phyloP scores from a whole-genome alignment of 2,113 vertebrate genomes.

The Gadus macrocephalus region DNA sequence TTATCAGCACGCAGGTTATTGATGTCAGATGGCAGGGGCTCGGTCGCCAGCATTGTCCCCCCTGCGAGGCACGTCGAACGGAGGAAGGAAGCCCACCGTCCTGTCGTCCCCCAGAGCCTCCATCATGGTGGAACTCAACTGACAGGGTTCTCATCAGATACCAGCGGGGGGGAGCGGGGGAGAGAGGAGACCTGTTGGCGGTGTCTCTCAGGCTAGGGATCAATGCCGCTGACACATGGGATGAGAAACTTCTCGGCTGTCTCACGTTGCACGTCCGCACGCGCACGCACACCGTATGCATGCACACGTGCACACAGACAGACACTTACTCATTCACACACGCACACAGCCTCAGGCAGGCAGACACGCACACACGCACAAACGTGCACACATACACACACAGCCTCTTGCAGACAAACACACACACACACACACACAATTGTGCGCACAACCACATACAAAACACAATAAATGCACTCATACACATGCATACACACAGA shows the following conservation, averaged over 20 bases:
- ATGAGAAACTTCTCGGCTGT: conserved; percentile 19
- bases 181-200: conserved; percentile 35
- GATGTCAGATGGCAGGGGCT: conserved; percentile 19
- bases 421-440: too few species aligned
- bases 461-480: too few species aligned
- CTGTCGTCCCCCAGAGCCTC: conserved; percentile 36
- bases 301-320: too few species aligned
- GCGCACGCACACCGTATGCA: too few species aligned
- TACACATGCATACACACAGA: not conserved
- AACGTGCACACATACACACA: too few species aligned
- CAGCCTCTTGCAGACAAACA: too few species aligned
- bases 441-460: too few species aligned
- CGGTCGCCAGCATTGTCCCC: conserved; percentile 13
- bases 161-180: conserved; percentile 34
- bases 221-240: conserved; percentile 4
- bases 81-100: conserved; percentile 30
- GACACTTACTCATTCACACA: too few species aligned
- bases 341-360: too few species aligned
- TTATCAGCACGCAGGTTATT: conserved; percentile 31
- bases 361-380: too few species aligned
- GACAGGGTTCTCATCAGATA: conserved; percentile 52
- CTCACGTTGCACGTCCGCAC: conserved; percentile 11
- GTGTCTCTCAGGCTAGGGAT: conserved; percentile 20
- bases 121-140: conserved; percentile 38
- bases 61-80: conserved; percentile 1